These are phyloP conservation scores for Phacellophora camtschatica DNA, from an alignment of 30 jellyfish, hydroid and myxozoan genomes.

Conservation along the genomic window DNA sequence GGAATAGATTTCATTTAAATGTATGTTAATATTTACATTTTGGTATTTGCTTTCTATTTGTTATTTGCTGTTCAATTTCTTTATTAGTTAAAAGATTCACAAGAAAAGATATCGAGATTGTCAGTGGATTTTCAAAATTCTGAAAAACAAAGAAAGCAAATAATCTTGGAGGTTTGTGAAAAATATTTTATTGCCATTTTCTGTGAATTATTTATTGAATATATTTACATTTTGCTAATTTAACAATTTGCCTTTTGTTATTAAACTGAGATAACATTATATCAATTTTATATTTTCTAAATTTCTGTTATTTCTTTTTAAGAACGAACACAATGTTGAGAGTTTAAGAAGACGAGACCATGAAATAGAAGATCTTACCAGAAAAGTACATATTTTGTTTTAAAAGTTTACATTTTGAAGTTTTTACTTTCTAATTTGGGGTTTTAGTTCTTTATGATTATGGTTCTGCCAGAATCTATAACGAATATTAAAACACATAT, in stretches of 20 bases:
- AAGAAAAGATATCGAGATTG: constrained; percentile 20
- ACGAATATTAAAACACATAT: no score
- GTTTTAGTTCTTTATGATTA: no score
- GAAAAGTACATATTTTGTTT: constrained; percentile 15
- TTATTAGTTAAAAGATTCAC: constrained; percentile 43
- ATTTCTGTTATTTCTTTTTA: not conserved
- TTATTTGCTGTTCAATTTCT: not conserved
- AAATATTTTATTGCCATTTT: not conserved
- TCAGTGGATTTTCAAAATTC: constrained; percentile 51
- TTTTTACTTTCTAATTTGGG: no score
- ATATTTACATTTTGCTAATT: no score
- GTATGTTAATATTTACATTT: not conserved
- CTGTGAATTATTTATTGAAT: no score
- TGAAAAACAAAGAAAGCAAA: constrained; percentile 40
- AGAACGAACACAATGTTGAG: constrained; percentile 55
- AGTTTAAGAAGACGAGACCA: constrained; percentile 45
- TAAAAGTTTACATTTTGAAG: not conserved
- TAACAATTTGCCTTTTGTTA: no score
- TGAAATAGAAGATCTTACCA: constrained; percentile 54
- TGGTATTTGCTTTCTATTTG: not conserved
- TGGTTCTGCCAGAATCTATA: no score
- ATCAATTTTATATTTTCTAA: no score
- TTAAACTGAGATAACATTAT: no score
- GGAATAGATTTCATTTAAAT: not conserved
- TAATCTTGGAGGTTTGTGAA: constrained; percentile 5